Conservation (phyloP, 2,113 vertebrate genomes). For the Phaethon lepturus region DNA sequence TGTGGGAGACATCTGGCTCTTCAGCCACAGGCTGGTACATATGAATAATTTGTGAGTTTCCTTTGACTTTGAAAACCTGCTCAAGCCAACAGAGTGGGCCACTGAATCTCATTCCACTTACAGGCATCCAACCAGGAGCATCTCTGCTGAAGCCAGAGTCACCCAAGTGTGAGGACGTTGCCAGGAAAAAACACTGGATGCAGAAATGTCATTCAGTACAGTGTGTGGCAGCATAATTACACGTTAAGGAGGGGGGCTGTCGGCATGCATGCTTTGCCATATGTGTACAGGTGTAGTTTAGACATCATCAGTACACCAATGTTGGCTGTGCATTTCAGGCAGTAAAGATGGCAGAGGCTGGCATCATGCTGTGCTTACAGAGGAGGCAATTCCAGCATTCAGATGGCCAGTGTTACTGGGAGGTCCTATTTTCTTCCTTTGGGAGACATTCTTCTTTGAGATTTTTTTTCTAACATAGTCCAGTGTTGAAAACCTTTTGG, state of each 20-base stretch:
- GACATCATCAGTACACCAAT: rapidly evolving
- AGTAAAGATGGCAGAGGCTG: neutral
- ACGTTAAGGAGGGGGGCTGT: neutral
- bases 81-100: neutral
- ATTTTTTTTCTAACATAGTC: neutral
- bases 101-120: neutral
- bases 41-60: neutral
- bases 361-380: neutral
- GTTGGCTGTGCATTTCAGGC: neutral
- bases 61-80: neutral
- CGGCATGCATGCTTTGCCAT: rapidly evolving
- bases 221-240: neutral
- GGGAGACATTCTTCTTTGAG: neutral
- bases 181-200: neutral
- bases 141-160: neutral
- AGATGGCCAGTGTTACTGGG: neutral
- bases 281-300: neutral
- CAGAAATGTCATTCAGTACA: neutral
- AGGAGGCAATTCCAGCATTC: neutral
- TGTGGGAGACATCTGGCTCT: neutral
- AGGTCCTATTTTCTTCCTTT: neutral
- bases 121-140: neutral
- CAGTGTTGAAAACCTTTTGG: neutral
- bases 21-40: neutral
- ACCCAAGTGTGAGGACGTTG: neutral